Conservation (phyloP, 2,113 vertebrate species). For the Phalacrocorax carbo region DNA sequence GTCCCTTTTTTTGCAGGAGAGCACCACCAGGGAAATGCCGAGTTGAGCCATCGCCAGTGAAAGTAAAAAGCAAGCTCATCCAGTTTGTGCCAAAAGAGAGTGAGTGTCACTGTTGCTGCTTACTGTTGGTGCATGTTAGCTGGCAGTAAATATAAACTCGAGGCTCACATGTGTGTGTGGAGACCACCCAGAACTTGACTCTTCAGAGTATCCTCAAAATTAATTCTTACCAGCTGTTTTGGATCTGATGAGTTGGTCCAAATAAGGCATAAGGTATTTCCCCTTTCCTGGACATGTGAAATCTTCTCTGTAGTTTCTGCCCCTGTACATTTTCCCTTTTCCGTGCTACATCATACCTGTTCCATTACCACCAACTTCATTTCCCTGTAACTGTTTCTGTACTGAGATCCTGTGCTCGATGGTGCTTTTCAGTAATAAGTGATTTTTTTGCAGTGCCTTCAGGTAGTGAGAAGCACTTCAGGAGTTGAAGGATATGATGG, state of each 20-base stretch:
- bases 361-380: neutral
- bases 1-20: conserved; percentile 76
- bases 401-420: neutral
- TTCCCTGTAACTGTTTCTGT: neutral
- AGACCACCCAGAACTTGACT: neutral
- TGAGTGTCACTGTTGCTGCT: conserved; percentile 71
- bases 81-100: conserved; percentile 87
- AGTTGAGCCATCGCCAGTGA: conserved; percentile 80
- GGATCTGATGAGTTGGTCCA: neutral
- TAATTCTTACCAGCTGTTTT: conserved; percentile 13
- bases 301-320: neutral
- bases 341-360: neutral
- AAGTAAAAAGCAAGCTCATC: conserved; percentile 81
- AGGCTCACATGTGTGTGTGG: neutral
- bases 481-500: neutral
- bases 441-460: neutral
- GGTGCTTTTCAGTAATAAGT: neutral
- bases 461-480: neutral
- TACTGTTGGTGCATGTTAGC: neutral
- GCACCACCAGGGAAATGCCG: conserved; percentile 88
- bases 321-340: neutral
- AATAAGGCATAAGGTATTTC: neutral
- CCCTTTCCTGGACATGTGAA: neutral
- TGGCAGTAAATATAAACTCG: neutral
- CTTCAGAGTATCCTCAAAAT: neutral